Percentiles rank a stretch among this genome's conserved stretches.
Evolutionary conservation across 1,140 invertebrate species (phyloP).

Genomic region (Telenomus remus): DNA sequence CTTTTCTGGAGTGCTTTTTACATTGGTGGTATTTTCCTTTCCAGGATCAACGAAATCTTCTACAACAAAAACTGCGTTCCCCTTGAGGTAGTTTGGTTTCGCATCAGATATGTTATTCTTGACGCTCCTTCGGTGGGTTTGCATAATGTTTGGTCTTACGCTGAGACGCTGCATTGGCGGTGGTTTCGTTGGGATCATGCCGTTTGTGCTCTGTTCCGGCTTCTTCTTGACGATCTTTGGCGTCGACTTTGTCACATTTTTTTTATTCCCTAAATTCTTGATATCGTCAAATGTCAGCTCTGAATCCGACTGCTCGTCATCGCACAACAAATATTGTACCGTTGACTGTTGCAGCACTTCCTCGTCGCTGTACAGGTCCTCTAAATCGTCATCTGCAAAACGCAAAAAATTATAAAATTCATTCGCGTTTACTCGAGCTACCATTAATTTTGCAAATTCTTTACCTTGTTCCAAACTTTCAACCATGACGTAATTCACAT

Average conservation of each 20-base stretch:
- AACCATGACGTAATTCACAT: conserved; percentile 41
- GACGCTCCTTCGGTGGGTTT: conserved; percentile 33
- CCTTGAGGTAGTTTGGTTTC: conserved; percentile 27
- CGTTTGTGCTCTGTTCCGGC: conserved; percentile 28
- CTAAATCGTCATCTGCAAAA: conserved; percentile 28
- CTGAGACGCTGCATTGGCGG: conserved; percentile 14
- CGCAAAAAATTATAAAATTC: background rate
- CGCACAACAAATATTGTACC: conserved; percentile 69
- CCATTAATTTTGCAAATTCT: background rate
- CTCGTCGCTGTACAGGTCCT: conserved; percentile 53
- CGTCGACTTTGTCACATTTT: conserved; percentile 16
- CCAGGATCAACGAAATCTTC: conserved; percentile 31
- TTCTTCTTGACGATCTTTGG: conserved; percentile 32
- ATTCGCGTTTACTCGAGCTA: too few relatives aligned
- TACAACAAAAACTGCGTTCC: conserved; percentile 17
- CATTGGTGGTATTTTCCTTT: conserved; percentile 40
- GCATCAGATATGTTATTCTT: conserved; percentile 18
- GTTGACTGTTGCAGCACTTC: conserved; percentile 69
- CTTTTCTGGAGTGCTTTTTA: conserved; percentile 25
- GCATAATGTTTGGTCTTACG: conserved; percentile 49
- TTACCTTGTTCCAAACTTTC: conserved; percentile 35
- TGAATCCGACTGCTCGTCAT: conserved; percentile 67
- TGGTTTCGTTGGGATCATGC: conserved; percentile 28
- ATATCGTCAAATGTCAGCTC: conserved; percentile 73
- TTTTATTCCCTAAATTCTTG: conserved; percentile 55